Conservation (phyloP, 2,888 invertebrate genomes). For the Hemicrepidius hirtus region DNA sequence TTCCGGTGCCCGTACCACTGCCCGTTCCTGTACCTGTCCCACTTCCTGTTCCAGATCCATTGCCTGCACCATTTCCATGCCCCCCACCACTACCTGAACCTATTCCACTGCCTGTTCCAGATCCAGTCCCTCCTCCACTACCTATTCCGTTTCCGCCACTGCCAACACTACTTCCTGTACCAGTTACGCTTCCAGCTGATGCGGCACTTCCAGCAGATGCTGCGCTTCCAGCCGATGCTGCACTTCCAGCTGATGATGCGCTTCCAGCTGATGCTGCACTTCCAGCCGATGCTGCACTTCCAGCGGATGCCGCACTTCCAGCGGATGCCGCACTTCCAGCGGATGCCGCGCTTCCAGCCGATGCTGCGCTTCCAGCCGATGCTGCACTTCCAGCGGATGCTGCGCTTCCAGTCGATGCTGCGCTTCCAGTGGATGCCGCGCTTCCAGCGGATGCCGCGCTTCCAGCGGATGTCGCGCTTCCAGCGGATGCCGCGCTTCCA, state of each 20-base stretch:
- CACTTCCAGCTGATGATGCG: neutral
- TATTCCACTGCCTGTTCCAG: neutral
- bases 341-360: neutral
- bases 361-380: conserved; percentile 2
- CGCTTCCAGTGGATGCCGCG: neutral
- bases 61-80: neutral
- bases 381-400: neutral
- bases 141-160: neutral
- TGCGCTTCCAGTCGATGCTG: neutral
- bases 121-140: neutral
- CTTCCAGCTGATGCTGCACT: conserved; percentile 5
- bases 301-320: neutral
- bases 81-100: neutral
- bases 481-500: neutral
- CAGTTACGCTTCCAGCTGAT: neutral
- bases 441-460: neutral
- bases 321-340: conserved; percentile 1
- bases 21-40: neutral
- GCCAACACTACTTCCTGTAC: neutral
- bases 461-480: neutral
- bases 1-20: neutral
- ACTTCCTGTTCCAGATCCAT: neutral
- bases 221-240: neutral
- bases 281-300: neutral
- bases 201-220: neutral